A percentile compares a stretch with the other conserved stretches of the same genome.
phyloP scores from a whole-genome alignment of 2,113 vertebrate genomes.

The Trogon melanurus region DNA sequence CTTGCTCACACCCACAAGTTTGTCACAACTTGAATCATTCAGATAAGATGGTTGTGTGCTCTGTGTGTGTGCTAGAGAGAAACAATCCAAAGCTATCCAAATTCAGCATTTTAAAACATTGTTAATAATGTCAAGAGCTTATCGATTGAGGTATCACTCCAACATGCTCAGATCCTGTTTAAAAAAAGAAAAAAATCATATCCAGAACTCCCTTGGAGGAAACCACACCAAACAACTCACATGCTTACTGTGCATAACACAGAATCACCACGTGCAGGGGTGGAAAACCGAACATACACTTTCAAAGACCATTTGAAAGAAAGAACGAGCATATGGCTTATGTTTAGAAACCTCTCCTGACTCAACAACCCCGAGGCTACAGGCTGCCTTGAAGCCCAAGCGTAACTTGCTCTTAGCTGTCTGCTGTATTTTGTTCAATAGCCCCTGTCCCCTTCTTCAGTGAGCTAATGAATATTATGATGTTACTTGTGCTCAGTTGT shows the following conservation, averaged over 20 bases:
- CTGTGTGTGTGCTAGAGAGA: background rate
- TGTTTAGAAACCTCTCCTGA: constrained; percentile 36
- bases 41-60: background rate
- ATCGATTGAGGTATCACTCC: background rate
- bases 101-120: background rate
- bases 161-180: background rate
- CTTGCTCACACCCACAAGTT: background rate
- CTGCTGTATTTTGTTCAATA: constrained; percentile 2
- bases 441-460: background rate
- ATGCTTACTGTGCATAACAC: background rate
- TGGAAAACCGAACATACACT: background rate
- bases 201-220: background rate
- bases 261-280: background rate
- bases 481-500: background rate
- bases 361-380: constrained; percentile 5
- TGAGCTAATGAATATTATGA: background rate
- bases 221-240: background rate
- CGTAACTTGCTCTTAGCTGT: background rate
- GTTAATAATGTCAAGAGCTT: background rate
- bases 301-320: constrained; percentile 32
- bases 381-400: background rate
- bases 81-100: background rate
- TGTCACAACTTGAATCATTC: background rate
- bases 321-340: constrained; percentile 44
- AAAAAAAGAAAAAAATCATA: background rate